Evolutionary conservation across 2,888 invertebrate genomes (phyloP), one percentile per base, ranked within the genome.

Genomic region (Polydrusus pterygomalis): DNA sequence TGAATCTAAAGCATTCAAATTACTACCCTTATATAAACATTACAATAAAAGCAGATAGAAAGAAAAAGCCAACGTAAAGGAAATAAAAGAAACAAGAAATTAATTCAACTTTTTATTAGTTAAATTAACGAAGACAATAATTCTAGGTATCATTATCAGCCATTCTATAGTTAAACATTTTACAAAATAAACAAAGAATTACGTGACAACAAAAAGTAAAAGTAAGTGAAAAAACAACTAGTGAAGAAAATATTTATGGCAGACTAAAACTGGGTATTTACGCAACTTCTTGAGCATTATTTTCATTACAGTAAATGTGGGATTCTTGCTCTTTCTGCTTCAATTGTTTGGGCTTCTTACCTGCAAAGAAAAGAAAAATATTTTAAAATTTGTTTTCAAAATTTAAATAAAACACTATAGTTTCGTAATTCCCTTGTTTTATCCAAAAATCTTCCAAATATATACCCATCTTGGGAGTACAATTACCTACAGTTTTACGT

Each of bases 331-430:
- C 75, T 71, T 63, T 20, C 20, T 69, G 47, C 49, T 72, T 73
- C 11, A 63, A 25, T 15, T 63, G 76, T 72, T 76, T 76, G 58
- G 72, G 63, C 73, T 68, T 76, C 76, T 76, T 76, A 76, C 76
- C 76, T 76, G 73, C 17, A 76, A 76, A 51, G 18, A 76, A 58
- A 47, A 69, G 34, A 72, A 63, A 45, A 25, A 15, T 60, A 62
- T 56, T 38, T n/a, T 63, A 47, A n/a, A 47, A 17, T 6, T 6
- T 17, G 17, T 6, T 17, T 15, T 17, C 9, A 3, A 1, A 25
- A 25, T 47, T 47, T 6, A 17, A 47, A 43, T 43, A 43, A 25
- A 25, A 25, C 1, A 25, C 5, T 25, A 25, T 25, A 3, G 25
- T n/a, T n/a, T n/a, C n/a, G n/a, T n/a, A n/a, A n/a, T n/a, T n/a